Base-by-base conservation (phyloP, 2,888 invertebrate genomes). In the Silvanus unidentatus region DNA sequence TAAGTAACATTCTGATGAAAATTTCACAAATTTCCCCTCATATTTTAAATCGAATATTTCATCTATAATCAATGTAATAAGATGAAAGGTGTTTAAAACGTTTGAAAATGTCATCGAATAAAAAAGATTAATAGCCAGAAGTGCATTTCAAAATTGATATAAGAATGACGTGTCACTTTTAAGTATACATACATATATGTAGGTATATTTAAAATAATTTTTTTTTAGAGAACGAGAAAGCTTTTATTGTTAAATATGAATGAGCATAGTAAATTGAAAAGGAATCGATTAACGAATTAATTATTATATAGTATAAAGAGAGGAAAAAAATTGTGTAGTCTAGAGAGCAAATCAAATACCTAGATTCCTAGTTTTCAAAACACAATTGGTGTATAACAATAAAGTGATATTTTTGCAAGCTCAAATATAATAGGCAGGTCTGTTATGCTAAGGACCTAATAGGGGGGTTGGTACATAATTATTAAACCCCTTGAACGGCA, bases 401-500 rank as follows among this genome's bases (percentile, higher is more conserved):
- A 59, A 58, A 60, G 60, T 60, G 60, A 62, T 60, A 60, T 62
- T 61, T 60, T 60, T 59, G 59, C 57, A 59, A 60, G 64, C 63
- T 60, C 64, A 64, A 64, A 63, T 64, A 68, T 69, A 69, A 70
- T 68, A 54, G 49, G 54, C 15, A 32, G 66, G 62, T 62, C 60
- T 62, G 65, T 66, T 66, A 64, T 64, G 64, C 62, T 65, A 62
- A 70, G 68, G 66, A 65, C 65, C 65, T 67, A 68, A 68, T 69
- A 69, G 62, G 63, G 65, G 67, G 68, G 68, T 68, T 65, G 65
- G 69, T 66, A 69, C 68, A 68, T 70, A 69, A 70, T 70, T 70
- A 70, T 66, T 60, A 66, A 69, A 62, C 67, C 69, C 69, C 68
- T 70, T 16, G 63, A 64, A 66, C 63, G 4, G 66, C 65, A 62